phyloP scores from a whole-genome alignment of 2,888 invertebrate genomes.

The Napeogenes inachia region DNA sequence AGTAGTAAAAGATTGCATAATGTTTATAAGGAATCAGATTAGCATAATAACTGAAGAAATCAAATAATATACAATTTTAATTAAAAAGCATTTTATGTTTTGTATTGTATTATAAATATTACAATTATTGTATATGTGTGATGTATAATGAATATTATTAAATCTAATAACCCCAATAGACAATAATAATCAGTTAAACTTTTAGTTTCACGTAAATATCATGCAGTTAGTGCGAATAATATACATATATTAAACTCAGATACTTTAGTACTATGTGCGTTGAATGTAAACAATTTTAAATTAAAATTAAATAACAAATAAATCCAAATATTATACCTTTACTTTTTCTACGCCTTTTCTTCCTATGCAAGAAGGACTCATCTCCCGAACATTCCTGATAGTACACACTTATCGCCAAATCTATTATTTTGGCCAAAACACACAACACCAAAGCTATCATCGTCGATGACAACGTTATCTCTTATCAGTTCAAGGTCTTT shows the following conservation, averaged over 20 bases:
- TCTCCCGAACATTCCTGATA: constrained; percentile 21
- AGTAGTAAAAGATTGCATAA: not conserved
- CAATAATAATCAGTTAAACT: no score
- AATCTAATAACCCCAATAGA: no score
- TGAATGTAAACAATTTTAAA: no score
- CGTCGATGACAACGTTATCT: constrained; percentile 32
- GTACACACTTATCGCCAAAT: constrained; percentile 43
- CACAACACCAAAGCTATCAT: constrained; percentile 65
- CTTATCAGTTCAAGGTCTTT: constrained; percentile 37
- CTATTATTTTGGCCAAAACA: constrained; percentile 53
- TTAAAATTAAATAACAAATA: not conserved
- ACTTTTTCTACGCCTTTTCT: constrained; percentile 40
- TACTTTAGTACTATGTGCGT: no score
- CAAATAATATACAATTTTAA: no score
- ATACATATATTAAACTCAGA: no score
- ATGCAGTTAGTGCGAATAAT: no score
- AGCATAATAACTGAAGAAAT: not conserved
- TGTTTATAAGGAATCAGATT: not conserved
- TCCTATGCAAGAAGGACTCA: constrained; percentile 29
- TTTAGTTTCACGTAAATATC: no score
- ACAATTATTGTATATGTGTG: no score
- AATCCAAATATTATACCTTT: constrained; percentile 19
- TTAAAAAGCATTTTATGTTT: no score
- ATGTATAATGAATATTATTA: no score
- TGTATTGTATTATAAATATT: no score